A percentile compares a stretch with the other conserved stretches of the same genome.
Evolutionary conservation across 2,888 invertebrate genomes (phyloP).

Genomic region (Sinohyriopsis cumingii): DNA sequence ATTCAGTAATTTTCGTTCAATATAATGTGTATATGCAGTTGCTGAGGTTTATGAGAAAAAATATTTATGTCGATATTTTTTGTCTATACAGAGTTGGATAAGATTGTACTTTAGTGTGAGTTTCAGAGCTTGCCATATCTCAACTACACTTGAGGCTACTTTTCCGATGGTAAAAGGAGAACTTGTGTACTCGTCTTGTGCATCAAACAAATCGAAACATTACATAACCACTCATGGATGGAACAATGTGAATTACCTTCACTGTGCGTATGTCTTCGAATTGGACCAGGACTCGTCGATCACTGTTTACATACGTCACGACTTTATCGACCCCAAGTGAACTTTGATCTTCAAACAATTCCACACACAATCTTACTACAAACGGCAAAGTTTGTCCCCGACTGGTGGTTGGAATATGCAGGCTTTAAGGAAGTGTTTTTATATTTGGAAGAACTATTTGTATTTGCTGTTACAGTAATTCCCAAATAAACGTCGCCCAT

Average conservation of each 20-base stretch:
- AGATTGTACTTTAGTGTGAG: no score
- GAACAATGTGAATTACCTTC: constrained; percentile 16
- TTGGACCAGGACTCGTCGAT: constrained; percentile 15
- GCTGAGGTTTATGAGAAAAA: no score
- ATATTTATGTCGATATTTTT: no score
- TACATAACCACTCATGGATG: constrained; percentile 3
- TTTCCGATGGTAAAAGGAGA: no score
- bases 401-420: constrained; percentile 17
- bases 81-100: no score
- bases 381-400: constrained; percentile 16
- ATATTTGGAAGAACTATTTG: constrained; percentile 10
- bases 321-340: constrained; percentile 25
- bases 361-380: constrained; percentile 25
- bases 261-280: constrained; percentile 18
- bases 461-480: constrained; percentile 9
- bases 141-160: no score
- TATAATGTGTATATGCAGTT: no score
- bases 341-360: constrained; percentile 30
- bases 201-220: no score
- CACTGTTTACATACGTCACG: constrained; percentile 17
- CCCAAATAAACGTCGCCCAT: constrained; percentile 2
- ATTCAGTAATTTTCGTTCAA: no score
- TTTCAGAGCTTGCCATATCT: no score
- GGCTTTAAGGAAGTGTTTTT: constrained; percentile 20
- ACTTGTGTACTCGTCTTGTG: no score